Base-by-base conservation (phyloP, 2,113 vertebrate species). In the Entosphenus tridentatus region DNA sequence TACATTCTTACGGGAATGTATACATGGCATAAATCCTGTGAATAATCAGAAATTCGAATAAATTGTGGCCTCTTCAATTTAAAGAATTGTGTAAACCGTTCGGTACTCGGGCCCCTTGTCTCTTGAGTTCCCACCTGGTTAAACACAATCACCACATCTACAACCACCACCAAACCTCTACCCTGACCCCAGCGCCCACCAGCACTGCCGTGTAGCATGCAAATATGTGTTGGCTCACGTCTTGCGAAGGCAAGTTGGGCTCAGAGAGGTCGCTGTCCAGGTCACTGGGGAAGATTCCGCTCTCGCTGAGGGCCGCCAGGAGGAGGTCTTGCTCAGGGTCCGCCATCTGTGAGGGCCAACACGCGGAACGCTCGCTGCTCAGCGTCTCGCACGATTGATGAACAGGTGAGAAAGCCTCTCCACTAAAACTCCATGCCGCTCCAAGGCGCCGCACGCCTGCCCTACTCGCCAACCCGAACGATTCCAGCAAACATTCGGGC, bases 291-390 rank as follows among this genome's bases (percentile, higher is more conserved):
- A 90, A 96, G 79, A 98, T 98, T 73, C 93, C 93, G 76, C 92
- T 93, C 81, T 98, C 93, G 76, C 93, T 98, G 72, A 98, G 83
- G 77, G 93, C 93, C 79, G 93, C 86, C 73, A 98, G 87, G 73
- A 98, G 83, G 80, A 98, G 83, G 81, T 98, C 92, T 80, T 98
- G 93, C 81, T 88, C 90, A 75, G 91, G 91, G 81, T 96, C 91
- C 88, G 95, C 85, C 83, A 83, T 95, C 87, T 96, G 78, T 71
- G 78, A 73, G 9, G 62, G n/a, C 8, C 62, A 65, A 65, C 62
- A 65, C 39, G 39, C 39, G 6, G 39, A 39, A 39, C 39, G 39
- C 39, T 39, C 39, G 39, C 39, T 3, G 39, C 39, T 39, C 39
- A 39, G 39, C 39, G 39, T 39, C 39, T 39, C 39, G 39, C 39